Conservation (phyloP, 2,797 vertebrate genomes). For the Manis crassicaudata region DNA sequence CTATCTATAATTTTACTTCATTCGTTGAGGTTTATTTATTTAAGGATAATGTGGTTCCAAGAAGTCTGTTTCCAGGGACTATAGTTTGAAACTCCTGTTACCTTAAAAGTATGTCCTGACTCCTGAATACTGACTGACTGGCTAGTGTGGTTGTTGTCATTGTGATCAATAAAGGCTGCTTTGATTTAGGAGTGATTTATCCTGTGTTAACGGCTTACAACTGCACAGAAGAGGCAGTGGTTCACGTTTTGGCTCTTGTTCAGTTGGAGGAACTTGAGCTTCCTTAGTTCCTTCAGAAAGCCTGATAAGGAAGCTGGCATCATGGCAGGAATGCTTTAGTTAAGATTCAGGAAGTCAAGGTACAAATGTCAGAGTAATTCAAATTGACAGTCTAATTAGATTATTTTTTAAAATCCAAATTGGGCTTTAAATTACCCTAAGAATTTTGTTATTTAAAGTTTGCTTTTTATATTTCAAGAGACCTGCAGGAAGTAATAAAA, state of each 20-base stretch:
- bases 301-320: constrained; percentile 26
- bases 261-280: constrained; percentile 39
- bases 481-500: constrained; percentile 11
- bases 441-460: background rate
- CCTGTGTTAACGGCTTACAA: background rate
- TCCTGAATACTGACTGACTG: background rate
- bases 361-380: background rate
- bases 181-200: constrained; percentile 44
- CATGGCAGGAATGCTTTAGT: constrained; percentile 30
- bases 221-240: background rate
- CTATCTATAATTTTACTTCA: constrained; percentile 66
- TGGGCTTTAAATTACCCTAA: background rate
- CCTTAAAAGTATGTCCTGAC: constrained; percentile 39
- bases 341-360: constrained; percentile 26
- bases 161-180: constrained; percentile 42
- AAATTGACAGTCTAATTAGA: constrained; percentile 19
- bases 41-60: constrained; percentile 74
- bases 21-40: constrained; percentile 70
- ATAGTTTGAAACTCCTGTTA: constrained; percentile 46
- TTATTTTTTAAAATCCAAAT: background rate
- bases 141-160: background rate
- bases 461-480: background rate
- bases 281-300: constrained; percentile 50
- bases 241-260: background rate
- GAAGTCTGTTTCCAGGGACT: constrained; percentile 66